Base-by-base conservation (phyloP, 2,888 invertebrate species). In the Nephrotoma appendiculata region DNA sequence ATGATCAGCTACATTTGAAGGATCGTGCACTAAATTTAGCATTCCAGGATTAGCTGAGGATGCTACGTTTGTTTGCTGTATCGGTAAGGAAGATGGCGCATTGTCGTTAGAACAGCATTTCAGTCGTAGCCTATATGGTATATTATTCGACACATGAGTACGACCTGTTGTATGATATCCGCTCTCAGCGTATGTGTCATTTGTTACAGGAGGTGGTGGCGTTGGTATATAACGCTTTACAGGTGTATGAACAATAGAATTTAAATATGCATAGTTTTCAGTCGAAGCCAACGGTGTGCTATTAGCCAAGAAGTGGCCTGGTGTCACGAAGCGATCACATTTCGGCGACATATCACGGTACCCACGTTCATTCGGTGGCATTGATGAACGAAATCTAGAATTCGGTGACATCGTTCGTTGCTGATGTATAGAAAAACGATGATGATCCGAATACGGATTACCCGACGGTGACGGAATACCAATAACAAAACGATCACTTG, bases 211-310 rank as follows among this genome's bases (percentile, higher is more conserved):
- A 71, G 91, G 90, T 3, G 92, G 91, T 31, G 92, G 92, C 5
- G 91, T 91, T 5, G 92, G 92, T 15, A 92, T 90, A 87, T 92
- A 92, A 0, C 92, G 90, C 86, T 92, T 92, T 0, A 92, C 91
- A 2, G 92, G 92, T 6, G 92, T 92, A 87, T 92, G 92, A 5
- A 91, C 91, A 12, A 91, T 90, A n/a, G 92, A 91, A 0, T 91
- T 89, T 85, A 92, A 88, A 88, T 91, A 92, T 31, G 90, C 89
- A 44, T 90, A 90, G 0, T 89, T 89, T 87, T 91, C 91, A 85
- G 89, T 90, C 12, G 91, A 89, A 52, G 90, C 89, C 45, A 91
- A 87, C 1, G 91, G 90, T 41, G 90, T 89, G 45, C 89, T 89
- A 84, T 89, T 89, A 5, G 90, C 89, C 41, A 90, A 87, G 87